Conservation (phyloP, 92 coral and sea anemone genomes). For the Ricordea florida region DNA sequence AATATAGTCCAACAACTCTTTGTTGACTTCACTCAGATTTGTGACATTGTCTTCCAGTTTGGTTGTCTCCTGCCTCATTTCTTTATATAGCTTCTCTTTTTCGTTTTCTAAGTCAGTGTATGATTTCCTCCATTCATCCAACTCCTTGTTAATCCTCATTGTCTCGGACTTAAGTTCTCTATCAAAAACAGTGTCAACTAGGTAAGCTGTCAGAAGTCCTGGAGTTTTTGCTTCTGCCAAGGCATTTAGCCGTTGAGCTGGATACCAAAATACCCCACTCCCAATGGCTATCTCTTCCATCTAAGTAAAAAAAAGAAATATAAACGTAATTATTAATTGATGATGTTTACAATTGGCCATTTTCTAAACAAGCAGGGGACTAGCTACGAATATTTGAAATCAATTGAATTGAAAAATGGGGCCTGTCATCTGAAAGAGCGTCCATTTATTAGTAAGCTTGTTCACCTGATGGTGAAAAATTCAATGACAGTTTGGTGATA, state of each 20-base stretch:
- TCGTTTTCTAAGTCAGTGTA: conserved; percentile 18
- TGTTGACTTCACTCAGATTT: conserved; percentile 5
- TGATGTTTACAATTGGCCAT: no score
- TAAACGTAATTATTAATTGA: no score
- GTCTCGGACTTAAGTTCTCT: no score
- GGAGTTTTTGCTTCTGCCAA: background rate
- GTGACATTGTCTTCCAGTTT: conserved; percentile 6
- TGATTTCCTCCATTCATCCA: background rate
- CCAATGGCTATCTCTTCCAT: background rate
- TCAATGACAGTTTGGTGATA: no score
- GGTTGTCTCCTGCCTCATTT: conserved; percentile 8
- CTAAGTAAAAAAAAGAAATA: background rate
- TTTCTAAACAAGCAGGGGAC: no score
- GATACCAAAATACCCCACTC: background rate
- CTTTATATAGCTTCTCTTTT: conserved; percentile 12
- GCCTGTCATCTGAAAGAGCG: no score
- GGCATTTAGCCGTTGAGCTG: background rate
- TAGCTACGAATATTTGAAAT: no score
- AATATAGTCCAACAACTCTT: conserved; percentile 37
- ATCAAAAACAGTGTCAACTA: background rate
- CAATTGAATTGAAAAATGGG: no score
- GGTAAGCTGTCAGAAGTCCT: background rate
- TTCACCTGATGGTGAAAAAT: no score
- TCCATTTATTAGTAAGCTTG: no score
- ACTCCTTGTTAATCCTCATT: no score